phyloP scores from a whole-genome alignment of 2,888 invertebrate species.

The Odiellus spinosus region DNA sequence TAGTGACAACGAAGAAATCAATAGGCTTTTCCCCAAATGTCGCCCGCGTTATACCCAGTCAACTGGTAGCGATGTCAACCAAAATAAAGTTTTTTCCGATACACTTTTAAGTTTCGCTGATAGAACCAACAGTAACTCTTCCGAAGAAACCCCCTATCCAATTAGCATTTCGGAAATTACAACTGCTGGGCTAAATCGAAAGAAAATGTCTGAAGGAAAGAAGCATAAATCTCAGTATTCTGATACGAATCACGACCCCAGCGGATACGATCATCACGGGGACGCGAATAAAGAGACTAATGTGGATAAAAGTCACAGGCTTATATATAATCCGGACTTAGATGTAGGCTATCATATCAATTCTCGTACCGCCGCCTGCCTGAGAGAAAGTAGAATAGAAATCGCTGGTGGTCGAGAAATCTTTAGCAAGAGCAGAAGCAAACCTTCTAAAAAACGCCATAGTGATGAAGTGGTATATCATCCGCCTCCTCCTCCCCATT shows the following conservation, averaged over 20 bases:
- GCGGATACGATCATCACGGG: conserved; percentile 9
- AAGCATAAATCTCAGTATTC: background rate
- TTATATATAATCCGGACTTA: conserved; percentile 10
- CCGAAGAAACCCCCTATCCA: background rate
- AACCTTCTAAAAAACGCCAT: conserved; percentile 51
- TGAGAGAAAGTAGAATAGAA: conserved; percentile 21
- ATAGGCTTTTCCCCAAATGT: conserved; percentile 72
- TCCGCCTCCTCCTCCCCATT: conserved; percentile 4
- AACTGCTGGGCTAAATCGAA: background rate
- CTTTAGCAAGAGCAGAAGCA: conserved; percentile 63
- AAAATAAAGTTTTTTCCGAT: conserved; percentile 10
- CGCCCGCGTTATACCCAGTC: conserved; percentile 38
- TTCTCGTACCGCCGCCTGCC: conserved; percentile 8
- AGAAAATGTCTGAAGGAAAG: background rate
- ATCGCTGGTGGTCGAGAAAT: conserved; percentile 63
- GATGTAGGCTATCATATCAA: conserved; percentile 14
- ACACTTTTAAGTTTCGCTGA: background rate
- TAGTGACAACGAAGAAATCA: conserved; percentile 49
- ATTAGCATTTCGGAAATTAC: no score
- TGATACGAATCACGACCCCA: conserved; percentile 4
- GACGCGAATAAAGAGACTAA: background rate
- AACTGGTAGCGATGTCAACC: conserved; percentile 16
- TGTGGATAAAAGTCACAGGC: conserved; percentile 1
- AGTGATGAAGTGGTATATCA: conserved; percentile 28
- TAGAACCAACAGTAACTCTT: background rate